Evolutionary conservation across 2,113 vertebrate species (phyloP), one percentile per base, ranked within the genome.

Genomic region (Nycticorax nycticorax): DNA sequence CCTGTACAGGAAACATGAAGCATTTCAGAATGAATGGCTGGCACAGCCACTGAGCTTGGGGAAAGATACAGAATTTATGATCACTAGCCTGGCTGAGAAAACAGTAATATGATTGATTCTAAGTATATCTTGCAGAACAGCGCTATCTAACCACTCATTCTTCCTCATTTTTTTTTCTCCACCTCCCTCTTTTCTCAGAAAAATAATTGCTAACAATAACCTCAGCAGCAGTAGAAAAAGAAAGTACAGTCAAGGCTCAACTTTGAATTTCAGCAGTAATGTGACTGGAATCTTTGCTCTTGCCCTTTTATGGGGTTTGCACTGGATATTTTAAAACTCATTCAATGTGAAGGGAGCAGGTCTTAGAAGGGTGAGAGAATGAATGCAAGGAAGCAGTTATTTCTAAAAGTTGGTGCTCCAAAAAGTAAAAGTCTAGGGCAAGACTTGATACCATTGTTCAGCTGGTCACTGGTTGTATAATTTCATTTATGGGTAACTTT

Each of bases 181-280:
- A 73, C 83, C 67, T 94, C 86, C 85, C 41, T 64, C 37, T 91
- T 87, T 59, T 88, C 37, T 87, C 86, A 66, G 53, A 85, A 63
- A 97, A 96, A 93, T 91, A 91, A 85, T 81, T 84, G 37, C 86
- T 95, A 91, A 92, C 88, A 95, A 89, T 95, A 93, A 89, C 74
- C 39, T 75, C 80, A 76, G 62, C 77, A 95, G 37, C 57, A 82
- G 53, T 6, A 62, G 41, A 28, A 60, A 82, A 92, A 85, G 68
- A 89, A 96, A 89, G 89, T 84, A 30, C 30, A 85, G 77, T 78
- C 45, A 92, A 82, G 20, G 12, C 66, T 95, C 32, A 81, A 15
- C n/a, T 92, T 84, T 67, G 39, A 76, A 60, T 87, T 86, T 91
- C 64, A 87, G 8, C 63, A 79, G 41, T n/a, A 87, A 86, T 69